Percentiles rank a stretch among this genome's conserved stretches.
Evolutionary conservation across 2,888 invertebrate species (phyloP).

Genomic region (Sinelater perroti): DNA sequence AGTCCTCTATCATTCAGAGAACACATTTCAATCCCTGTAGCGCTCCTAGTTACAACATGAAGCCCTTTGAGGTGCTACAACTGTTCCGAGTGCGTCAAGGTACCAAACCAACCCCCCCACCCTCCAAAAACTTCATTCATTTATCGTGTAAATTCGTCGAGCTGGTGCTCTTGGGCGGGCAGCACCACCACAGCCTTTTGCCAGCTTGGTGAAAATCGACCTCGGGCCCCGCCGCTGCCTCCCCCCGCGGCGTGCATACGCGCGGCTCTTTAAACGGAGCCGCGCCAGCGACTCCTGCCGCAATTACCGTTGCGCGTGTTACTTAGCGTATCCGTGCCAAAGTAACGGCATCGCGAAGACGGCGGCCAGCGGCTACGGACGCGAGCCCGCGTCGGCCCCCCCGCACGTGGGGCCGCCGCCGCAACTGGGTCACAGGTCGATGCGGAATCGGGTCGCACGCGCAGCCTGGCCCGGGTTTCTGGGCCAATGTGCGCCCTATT

Average conservation of each 20-base stretch:
- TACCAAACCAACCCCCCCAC: too few relatives aligned
- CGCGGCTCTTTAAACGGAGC: constrained; percentile 7
- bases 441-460: constrained; percentile 46
- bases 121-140: too few relatives aligned
- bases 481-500: constrained; percentile 41
- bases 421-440: constrained; percentile 46
- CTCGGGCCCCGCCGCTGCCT: too few relatives aligned
- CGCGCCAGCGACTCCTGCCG: not conserved
- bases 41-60: too few relatives aligned
- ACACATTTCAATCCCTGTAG: too few relatives aligned
- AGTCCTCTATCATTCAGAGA: too few relatives aligned
- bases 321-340: constrained; percentile 32
- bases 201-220: too few relatives aligned
- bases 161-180: too few relatives aligned
- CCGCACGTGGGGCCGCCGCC: constrained; percentile 35
- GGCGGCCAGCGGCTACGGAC: constrained; percentile 19
- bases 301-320: constrained; percentile 30
- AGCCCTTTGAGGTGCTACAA: too few relatives aligned
- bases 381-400: constrained; percentile 24
- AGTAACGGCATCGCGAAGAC: constrained; percentile 26
- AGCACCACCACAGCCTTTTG: too few relatives aligned
- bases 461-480: constrained; percentile 45
- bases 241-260: constrained; percentile 1
- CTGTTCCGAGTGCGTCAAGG: too few relatives aligned
- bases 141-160: too few relatives aligned